Evolutionary conservation across 2,113 vertebrate species (phyloP).

Genomic region (Callithrix jacchus): DNA sequence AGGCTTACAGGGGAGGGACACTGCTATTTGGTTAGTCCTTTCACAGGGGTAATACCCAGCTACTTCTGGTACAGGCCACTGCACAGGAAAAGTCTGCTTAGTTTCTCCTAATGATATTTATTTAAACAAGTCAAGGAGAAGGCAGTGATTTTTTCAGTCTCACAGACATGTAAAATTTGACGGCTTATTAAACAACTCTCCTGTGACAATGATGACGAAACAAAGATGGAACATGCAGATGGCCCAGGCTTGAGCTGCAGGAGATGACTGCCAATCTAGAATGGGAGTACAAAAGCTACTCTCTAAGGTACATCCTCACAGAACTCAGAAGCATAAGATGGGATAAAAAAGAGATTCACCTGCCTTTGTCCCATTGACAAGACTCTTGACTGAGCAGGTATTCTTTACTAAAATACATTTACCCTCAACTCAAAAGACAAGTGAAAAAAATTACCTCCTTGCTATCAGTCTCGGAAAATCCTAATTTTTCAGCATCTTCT

Average conservation of each 20-base stretch:
- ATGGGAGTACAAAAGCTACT: background rate
- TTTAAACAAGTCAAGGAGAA: background rate
- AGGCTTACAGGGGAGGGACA: background rate
- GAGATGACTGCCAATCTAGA: background rate
- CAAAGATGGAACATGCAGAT: background rate
- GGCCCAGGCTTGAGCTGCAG: background rate
- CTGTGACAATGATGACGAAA: background rate
- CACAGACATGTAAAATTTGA: background rate
- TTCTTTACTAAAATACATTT: background rate
- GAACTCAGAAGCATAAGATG: rapidly evolving
- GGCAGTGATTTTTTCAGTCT: background rate
- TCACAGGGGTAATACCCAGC: background rate
- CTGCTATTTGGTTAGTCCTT: background rate
- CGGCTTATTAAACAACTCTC: background rate
- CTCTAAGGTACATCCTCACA: background rate
- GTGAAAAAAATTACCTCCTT: slow-evolving; percentile 82
- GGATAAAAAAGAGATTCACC: background rate
- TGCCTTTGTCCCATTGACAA: background rate
- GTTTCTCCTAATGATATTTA: background rate
- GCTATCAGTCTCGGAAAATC: slow-evolving; percentile 85
- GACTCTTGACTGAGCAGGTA: background rate
- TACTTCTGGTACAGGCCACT: background rate
- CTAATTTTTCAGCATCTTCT: slow-evolving; percentile 82
- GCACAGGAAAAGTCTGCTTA: background rate
- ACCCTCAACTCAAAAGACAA: background rate